Evolutionary conservation across 2,888 invertebrate genomes (phyloP).

Genomic region (Plutella xylostella): DNA sequence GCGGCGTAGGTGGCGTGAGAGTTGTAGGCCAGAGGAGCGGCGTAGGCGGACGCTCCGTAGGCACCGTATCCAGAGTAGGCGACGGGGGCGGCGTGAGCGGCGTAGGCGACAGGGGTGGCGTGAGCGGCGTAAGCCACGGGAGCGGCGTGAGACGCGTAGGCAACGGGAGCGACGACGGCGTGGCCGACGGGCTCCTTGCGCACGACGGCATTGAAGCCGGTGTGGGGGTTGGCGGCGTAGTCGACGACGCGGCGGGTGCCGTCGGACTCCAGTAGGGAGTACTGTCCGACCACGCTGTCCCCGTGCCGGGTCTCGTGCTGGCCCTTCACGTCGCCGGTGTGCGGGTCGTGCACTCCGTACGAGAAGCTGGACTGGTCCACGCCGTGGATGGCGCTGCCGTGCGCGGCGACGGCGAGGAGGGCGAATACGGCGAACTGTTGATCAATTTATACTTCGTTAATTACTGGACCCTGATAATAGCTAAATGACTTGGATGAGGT

Average conservation of each 20-base stretch:
- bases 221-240: slow-evolving; percentile 47
- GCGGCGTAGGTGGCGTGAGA: slow-evolving; percentile 2
- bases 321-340: slow-evolving; percentile 62
- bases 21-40: too few species aligned
- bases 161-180: slow-evolving; percentile 53
- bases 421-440: slow-evolving; percentile 59
- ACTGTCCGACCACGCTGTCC: slow-evolving; percentile 71
- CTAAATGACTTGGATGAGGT: too few species aligned
- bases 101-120: slow-evolving; percentile 5
- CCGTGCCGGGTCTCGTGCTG: slow-evolving; percentile 74
- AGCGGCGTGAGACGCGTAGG: slow-evolving; percentile 23
- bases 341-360: slow-evolving; percentile 57
- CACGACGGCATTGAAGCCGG: slow-evolving; percentile 44
- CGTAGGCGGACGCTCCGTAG: slow-evolving; percentile 12
- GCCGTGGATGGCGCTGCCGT: slow-evolving; percentile 49
- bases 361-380: slow-evolving; percentile 57
- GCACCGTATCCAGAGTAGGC: slow-evolving; percentile 22
- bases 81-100: slow-evolving; percentile 14
- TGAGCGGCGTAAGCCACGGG: slow-evolving; percentile 1
- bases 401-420: slow-evolving; percentile 52
- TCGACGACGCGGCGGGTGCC: slow-evolving; percentile 74
- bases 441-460: slow-evolving; percentile 15
- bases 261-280: slow-evolving; percentile 68
- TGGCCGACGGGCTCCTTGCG: slow-evolving; percentile 30
- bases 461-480: too few species aligned